Evolutionary conservation across 2,888 invertebrate genomes (phyloP), one percentile per base, ranked within the genome.

Genomic region (Drepanosiphum platanoidis): DNA sequence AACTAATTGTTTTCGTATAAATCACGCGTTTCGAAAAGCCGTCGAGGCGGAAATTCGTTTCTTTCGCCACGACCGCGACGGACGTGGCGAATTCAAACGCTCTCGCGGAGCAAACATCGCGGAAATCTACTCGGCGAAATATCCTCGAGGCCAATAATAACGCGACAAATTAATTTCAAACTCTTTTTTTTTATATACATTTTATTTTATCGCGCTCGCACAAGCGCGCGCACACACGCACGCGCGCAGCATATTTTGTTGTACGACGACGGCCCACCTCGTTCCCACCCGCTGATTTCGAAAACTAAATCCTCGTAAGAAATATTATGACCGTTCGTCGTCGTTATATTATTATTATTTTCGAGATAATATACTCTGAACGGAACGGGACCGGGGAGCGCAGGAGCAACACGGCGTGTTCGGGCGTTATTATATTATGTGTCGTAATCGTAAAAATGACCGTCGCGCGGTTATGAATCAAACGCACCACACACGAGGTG

Each of bases 401-500:
- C 61, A 27, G 66, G 32, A 32, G 66, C 61, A 27, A 15, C 58
- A 18, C n/a, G 18, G 3, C 3, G 61, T 61, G 13, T 13, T 5
- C 52, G 52, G 4, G 9, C 39, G 52, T 5, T 72, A 72, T 46
- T 34, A 46, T 52, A 34, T 34, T 70, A 58, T 58, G 36, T 68
- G 64, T 46, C 46, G 64, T 77, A 84, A 84, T 84, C 83, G 68
- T 75, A 75, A 75, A 75, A 84, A 75, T 27, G 34, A 68, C 68
- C 75, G 75, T 46, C 30, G 46, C 30, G 46, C 66, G 66, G 83
- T 75, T 81, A 84, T 75, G 83, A 84, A 84, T 84, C 83, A 84
- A 84, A 84, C 46, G 27, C 83, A 74, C 83, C 83, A 84, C 83
- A 84, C 83, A 84, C 83, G 83, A 84, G 83, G 74, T 75, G 83